phyloP scores from a whole-genome alignment of 2,113 vertebrate genomes.

The Cricetomys ansorgei region DNA sequence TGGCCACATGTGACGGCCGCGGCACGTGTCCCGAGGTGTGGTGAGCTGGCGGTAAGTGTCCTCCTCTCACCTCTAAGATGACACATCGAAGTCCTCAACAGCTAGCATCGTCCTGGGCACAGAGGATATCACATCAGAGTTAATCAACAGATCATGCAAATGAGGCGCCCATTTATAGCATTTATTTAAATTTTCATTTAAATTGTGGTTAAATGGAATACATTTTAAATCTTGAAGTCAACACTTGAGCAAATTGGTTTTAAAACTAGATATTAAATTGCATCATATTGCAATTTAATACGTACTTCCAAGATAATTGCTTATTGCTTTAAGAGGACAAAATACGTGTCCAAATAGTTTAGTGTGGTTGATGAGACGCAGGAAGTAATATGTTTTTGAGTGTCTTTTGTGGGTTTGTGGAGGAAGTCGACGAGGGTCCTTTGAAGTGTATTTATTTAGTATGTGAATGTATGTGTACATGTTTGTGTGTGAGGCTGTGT shows the following conservation, averaged over 20 bases:
- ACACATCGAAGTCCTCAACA: neutral
- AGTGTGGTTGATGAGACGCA: slow-evolving; percentile 50
- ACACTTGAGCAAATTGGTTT: slow-evolving; percentile 80
- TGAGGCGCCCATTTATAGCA: slow-evolving; percentile 73
- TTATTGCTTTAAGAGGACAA: slow-evolving; percentile 70
- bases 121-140: slow-evolving; percentile 45
- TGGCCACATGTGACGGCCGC: neutral
- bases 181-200: slow-evolving; percentile 81
- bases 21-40: neutral
- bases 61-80: neutral
- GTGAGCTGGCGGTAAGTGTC: neutral
- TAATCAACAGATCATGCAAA: slow-evolving; percentile 78
- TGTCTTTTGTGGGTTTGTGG: neutral
- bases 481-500: neutral
- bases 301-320: slow-evolving; percentile 69
- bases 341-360: slow-evolving; percentile 65
- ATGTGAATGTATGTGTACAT: neutral
- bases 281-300: slow-evolving; percentile 65
- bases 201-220: slow-evolving; percentile 76
- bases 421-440: neutral
- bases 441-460: neutral
- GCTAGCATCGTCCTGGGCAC: neutral
- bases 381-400: slow-evolving; percentile 17
- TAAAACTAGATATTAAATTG: slow-evolving; percentile 76
- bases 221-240: slow-evolving; percentile 76